Evolutionary conservation across 2,113 vertebrate genomes (phyloP).

Genomic region (Actinemys pallida): DNA sequence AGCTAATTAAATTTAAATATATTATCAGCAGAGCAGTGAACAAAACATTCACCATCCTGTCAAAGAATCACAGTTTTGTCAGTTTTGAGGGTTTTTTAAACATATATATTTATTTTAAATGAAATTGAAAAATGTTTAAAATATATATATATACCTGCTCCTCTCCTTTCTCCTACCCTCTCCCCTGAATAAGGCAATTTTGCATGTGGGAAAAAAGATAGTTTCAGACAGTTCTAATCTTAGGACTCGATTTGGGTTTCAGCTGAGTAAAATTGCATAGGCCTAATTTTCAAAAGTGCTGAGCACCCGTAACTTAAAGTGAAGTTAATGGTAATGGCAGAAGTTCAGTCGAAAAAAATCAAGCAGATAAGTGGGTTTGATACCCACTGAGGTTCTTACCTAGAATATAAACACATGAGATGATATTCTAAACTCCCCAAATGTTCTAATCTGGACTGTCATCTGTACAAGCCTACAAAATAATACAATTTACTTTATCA

Average conservation of each 20-base stretch:
- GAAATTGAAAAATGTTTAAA: too few relatives aligned
- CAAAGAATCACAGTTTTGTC: not conserved
- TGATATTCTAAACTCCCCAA: not conserved
- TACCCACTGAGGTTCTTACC: not conserved
- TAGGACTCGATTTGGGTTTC: not conserved
- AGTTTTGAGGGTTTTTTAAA: not conserved
- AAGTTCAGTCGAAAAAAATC: too few relatives aligned
- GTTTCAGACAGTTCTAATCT: not conserved
- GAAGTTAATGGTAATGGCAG: too few relatives aligned
- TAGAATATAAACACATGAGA: not conserved
- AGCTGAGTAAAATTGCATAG: not conserved
- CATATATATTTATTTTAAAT: not conserved
- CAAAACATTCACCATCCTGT: not conserved
- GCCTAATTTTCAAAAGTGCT: not conserved
- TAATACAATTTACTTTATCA: not conserved
- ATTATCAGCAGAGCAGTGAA: not conserved
- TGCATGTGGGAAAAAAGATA: not conserved
- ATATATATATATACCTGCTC: not conserved
- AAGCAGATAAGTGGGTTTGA: too few relatives aligned
- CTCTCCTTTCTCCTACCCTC: not conserved
- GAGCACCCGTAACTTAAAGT: too few relatives aligned
- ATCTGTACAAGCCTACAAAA: not conserved
- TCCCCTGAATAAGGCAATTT: not conserved
- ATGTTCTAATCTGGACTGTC: not conserved
- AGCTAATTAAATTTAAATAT: not conserved